phyloP scores from a whole-genome alignment of 2,888 invertebrate species.

The Agrochola circellaris region DNA sequence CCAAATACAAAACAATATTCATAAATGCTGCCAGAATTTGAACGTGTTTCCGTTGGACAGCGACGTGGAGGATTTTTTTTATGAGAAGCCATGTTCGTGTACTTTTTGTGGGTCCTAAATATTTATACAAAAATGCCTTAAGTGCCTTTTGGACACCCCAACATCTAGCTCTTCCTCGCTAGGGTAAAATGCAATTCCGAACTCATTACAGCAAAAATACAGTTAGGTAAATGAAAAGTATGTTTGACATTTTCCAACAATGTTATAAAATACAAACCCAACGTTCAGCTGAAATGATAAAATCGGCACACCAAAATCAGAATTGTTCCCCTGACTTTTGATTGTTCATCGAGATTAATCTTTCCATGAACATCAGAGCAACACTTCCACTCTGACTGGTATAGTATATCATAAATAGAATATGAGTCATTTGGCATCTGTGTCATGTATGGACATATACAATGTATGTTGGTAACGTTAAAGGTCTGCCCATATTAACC shows the following conservation, averaged over 20 bases:
- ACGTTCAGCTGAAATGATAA: not conserved
- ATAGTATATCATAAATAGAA: constrained; percentile 22
- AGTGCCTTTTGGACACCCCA: not conserved
- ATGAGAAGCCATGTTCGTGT: constrained; percentile 5
- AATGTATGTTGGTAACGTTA: constrained; percentile 10
- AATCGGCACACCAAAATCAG: not conserved
- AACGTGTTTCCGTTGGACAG: constrained; percentile 53
- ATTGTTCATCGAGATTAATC: constrained; percentile 28
- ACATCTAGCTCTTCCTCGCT: too few relatives aligned
- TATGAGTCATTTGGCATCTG: constrained; percentile 58
- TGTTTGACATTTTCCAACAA: not conserved
- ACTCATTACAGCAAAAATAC: not conserved
- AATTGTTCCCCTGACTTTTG: constrained; percentile 10
- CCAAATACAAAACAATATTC: constrained; percentile 35
- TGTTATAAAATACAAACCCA: not conserved
- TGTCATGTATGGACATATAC: constrained; percentile 33
- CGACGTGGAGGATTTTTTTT: constrained; percentile 44
- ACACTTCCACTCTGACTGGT: constrained; percentile 24
- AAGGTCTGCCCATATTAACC: constrained; percentile 40
- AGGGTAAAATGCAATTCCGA: too few relatives aligned
- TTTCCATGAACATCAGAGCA: constrained; percentile 30
- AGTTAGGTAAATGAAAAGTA: not conserved
- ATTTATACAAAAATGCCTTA: not conserved
- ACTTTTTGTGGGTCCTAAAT: constrained; percentile 13
- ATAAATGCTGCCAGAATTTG: constrained; percentile 52